These are phyloP conservation scores for Theristicus caerulescens DNA, from an alignment of 2,113 vertebrate species.

Conservation along the genomic window DNA sequence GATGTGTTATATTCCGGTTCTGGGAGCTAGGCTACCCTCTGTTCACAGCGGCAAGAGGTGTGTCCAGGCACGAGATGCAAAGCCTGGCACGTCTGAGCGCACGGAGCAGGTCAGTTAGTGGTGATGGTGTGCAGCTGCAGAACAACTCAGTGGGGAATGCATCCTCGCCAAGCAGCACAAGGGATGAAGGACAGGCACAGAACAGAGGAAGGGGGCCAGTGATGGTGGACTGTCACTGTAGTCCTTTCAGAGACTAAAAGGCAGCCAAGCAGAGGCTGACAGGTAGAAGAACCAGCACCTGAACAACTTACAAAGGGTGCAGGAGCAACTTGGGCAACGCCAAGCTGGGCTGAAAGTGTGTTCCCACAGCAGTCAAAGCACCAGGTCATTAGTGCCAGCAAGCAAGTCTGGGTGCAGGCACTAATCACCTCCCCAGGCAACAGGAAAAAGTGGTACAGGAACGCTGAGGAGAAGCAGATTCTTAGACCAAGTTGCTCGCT, in stretches of 20 bases:
- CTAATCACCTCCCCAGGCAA: neutral
- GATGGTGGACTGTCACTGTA: neutral
- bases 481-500: neutral
- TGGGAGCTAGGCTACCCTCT: neutral
- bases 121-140: neutral
- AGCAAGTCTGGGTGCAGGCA: neutral
- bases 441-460: neutral
- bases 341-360: neutral
- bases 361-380: neutral
- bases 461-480: neutral
- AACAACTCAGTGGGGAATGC: neutral
- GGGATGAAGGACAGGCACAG: neutral
- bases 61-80: neutral
- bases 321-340: neutral
- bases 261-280: neutral
- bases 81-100: rapidly evolving
- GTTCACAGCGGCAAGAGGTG: neutral
- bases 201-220: neutral
- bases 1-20: neutral
- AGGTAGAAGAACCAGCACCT: neutral
- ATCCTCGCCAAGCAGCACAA: rapidly evolving
- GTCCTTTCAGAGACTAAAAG: neutral
- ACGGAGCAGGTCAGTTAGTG: neutral
- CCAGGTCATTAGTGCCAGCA: neutral
- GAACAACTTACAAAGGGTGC: neutral